A percentile compares a stretch with the other conserved stretches of the same genome.
Evolutionary conservation across 1,140 invertebrate species (phyloP).

Genomic region (Dolichoris vasculosae): DNA sequence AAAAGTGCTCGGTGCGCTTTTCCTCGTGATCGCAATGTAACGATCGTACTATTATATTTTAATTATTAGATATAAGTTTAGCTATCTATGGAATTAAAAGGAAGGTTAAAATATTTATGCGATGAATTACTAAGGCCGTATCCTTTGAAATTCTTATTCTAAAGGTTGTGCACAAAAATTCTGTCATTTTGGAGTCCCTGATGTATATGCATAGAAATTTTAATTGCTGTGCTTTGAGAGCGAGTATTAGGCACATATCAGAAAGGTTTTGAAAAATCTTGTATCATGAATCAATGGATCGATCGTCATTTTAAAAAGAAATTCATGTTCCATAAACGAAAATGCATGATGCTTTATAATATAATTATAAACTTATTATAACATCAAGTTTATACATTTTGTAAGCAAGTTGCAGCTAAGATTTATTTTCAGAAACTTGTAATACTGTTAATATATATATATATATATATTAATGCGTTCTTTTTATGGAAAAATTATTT

Average conservation of each 20-base stretch:
- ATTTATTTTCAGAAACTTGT: background rate
- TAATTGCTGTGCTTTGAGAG: slow-evolving; percentile 56
- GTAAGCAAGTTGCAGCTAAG: slow-evolving; percentile 35
- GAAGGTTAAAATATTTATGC: slow-evolving; percentile 53
- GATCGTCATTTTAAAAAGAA: slow-evolving; percentile 31
- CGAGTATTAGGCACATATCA: slow-evolving; percentile 65
- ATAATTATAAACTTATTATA: slow-evolving; percentile 20
- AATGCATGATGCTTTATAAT: slow-evolving; percentile 37
- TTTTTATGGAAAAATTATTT: background rate
- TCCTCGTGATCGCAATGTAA: slow-evolving; percentile 28
- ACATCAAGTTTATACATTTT: slow-evolving; percentile 39
- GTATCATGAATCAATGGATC: slow-evolving; percentile 53
- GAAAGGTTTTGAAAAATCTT: slow-evolving; percentile 46
- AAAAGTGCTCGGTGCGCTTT: slow-evolving; percentile 54
- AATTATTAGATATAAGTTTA: slow-evolving; percentile 51
- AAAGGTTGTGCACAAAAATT: slow-evolving; percentile 63
- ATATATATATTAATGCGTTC: background rate
- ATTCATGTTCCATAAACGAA: slow-evolving; percentile 43
- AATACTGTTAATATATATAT: slow-evolving; percentile 13
- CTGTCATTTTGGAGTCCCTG: slow-evolving; percentile 47
- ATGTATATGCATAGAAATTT: slow-evolving; percentile 27
- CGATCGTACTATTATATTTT: slow-evolving; percentile 44
- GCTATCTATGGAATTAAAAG: slow-evolving; percentile 54
- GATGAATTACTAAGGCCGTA: slow-evolving; percentile 55
- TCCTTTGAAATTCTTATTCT: slow-evolving; percentile 45